phyloP scores from a whole-genome alignment of 1,140 invertebrate species.

The Xylocopa sonorina region DNA sequence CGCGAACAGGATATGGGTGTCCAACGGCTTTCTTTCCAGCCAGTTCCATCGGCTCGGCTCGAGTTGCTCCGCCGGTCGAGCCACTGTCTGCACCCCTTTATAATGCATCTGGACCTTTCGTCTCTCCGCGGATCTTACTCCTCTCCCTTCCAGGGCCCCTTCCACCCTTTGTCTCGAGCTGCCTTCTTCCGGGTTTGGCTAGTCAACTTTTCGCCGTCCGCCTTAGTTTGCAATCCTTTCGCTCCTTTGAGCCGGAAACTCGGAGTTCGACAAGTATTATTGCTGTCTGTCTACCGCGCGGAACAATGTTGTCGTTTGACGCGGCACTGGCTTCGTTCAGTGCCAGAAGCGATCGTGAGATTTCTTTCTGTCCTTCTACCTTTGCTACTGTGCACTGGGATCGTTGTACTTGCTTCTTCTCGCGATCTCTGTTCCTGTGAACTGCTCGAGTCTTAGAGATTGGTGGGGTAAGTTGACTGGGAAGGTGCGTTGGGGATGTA shows the following conservation, averaged over 20 bases:
- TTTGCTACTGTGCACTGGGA: no score
- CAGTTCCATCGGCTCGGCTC: conserved; percentile 47
- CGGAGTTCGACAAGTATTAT: neutral
- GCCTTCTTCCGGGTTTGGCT: conserved; percentile 6
- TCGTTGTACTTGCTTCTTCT: no score
- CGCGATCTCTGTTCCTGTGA: no score
- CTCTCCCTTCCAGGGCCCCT: conserved; percentile 9
- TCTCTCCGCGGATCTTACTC: conserved; percentile 37
- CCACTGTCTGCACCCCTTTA: conserved; percentile 32
- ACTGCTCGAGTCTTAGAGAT: no score
- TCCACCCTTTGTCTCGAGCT: neutral
- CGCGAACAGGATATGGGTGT: conserved; percentile 33
- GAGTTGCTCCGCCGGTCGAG: conserved; percentile 12
- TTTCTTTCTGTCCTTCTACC: no score
- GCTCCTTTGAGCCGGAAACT: conserved; percentile 22
- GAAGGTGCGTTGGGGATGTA: no score
- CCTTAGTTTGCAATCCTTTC: conserved; percentile 10
- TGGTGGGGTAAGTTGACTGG: no score
- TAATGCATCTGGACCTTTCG: conserved; percentile 44
- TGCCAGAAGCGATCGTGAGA: no score
- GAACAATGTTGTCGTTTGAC: neutral
- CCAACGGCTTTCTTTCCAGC: conserved; percentile 42
- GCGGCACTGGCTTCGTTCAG: no score
- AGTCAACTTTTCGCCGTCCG: conserved; percentile 21
- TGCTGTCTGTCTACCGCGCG: neutral